Evolutionary conservation across 2,888 invertebrate genomes (phyloP), one percentile per base, ranked within the genome.

Genomic region (Harpalus rubripes): DNA sequence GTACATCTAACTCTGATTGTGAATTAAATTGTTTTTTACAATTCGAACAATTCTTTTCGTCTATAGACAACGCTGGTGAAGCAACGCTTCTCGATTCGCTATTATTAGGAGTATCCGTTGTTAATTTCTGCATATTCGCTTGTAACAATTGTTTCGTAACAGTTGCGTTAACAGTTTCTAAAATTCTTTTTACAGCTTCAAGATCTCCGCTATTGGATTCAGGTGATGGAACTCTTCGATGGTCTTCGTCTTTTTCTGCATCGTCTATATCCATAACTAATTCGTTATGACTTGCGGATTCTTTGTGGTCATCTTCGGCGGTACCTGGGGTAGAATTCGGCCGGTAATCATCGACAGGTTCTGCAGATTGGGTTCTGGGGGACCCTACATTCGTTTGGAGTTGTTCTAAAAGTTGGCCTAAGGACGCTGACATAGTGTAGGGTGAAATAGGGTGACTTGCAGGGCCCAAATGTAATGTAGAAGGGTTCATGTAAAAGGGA

Each of bases 131-230:
- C 90, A 95, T 93, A 87, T 94, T 95, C 0, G 94, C 94, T 89
- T 94, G 94, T 86, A 96, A 92, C 85, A 95, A 92, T 89, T 96
- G 95, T 90, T 95, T 95, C 8, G 95, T 95, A 15, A 96, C 95
- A 0, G 95, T 94, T 12, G 95, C 94, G 89, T 94, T 95, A 12
- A 96, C 95, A 8, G 95, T 95, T 89, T 96, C 95, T 87, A 95
- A 91, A 87, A 96, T 95, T 84, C 94, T 93, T 89, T 96, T 94
- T 58, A 96, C 95, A 58, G 93, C 94, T 87, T 94, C 93, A 84
- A 94, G 92, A 87, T 92, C 93, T 86, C 93, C 93, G 63, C 92
- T 92, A 85, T 92, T 92, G 41, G 89, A 87, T 83, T 89, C 90
- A 81, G 90, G 87, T 90, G 87, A 65, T 86, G 88, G 86, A 89